Evolutionary conservation across 37 sponge, comb jelly and placozoan species (phyloP), one percentile per base, ranked within the genome.

Genomic region (Theonella swinhoei): DNA sequence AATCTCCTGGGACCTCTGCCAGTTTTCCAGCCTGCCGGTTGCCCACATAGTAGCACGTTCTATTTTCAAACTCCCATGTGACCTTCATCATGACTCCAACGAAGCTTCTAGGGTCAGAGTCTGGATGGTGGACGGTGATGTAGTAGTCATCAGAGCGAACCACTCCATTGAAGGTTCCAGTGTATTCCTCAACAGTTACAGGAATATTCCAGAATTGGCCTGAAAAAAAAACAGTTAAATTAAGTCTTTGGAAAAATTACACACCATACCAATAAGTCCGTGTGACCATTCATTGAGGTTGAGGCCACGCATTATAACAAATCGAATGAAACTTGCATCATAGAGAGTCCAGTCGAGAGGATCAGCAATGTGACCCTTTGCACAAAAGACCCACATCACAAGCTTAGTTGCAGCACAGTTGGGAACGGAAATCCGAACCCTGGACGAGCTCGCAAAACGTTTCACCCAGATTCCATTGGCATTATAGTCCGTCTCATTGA

Each of bases 21-120:
- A 88, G 80, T 0, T 75, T 34, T 33, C 88, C 88, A 31, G 70
- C 88, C 64, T 88, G 88, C n/a, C 35, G 59, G 77, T 88, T 37
- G 20, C 88, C 88, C 17, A 40, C 80, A 58, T 87, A 80, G 31
- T 80, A 66, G 40, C 89, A 89, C 28, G 65, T 64, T 4, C 54
- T 38, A 20, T 22, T 33, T 14, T 64, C 28, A 33, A 76, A 70
- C 42, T 82, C 79, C 89, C 89, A 89, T 39, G 83, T 78, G 37
- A 72, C 11, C 2, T 33, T 11, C 58, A 64, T 79, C 9, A 89
- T 74, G 19, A 77, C 30, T n/a, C 74, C 84, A 4, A 76, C 77
- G 67, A 89, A 89, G 0, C 14, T 59, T 20, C 89, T 33, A 19
- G 19, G 34, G 3, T 42, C 39, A 1, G 75, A 73, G n/a, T 24